A percentile compares a stretch with the other conserved stretches of the same genome.
phyloP scores from a whole-genome alignment of 2,888 invertebrate genomes.

The Eremobia ochroleuca region DNA sequence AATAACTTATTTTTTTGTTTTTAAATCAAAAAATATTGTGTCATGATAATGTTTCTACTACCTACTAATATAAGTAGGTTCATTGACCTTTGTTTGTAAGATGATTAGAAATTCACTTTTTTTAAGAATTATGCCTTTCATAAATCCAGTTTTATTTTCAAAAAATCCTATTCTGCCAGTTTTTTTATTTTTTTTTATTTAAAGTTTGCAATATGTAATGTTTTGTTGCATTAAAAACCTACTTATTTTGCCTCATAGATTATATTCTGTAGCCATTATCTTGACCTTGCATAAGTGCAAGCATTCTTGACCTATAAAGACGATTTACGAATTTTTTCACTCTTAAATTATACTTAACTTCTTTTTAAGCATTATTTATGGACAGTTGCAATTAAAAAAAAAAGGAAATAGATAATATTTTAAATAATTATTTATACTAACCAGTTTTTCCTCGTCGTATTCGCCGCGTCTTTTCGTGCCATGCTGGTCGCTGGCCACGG shows the following conservation, averaged over 20 bases:
- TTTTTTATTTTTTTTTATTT: no score
- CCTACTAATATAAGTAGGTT: not conserved
- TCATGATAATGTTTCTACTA: not conserved
- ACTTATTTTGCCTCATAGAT: not conserved
- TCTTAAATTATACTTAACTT: not conserved
- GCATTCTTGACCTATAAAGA: not conserved
- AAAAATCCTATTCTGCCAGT: no score
- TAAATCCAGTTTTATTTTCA: not conserved
- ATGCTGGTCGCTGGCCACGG: constrained; percentile 83
- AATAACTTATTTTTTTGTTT: not conserved
- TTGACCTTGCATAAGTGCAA: not conserved
- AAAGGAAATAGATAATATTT: no score
- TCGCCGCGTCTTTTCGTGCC: constrained; percentile 77
- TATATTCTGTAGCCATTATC: constrained; percentile 15
- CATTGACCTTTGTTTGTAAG: not conserved
- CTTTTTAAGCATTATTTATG: not conserved
- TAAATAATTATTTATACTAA: no score
- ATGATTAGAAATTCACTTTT: not conserved
- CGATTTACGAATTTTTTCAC: not conserved
- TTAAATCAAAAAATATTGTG: not conserved
- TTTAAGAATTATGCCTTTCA: not conserved
- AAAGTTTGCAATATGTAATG: no score
- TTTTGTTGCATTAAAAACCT: no score
- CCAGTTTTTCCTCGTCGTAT: constrained; percentile 88
- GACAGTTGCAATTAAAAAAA: not conserved